Evolutionary conservation across 2,888 invertebrate species (phyloP).

Genomic region (Lasioglossum figueresi): DNA sequence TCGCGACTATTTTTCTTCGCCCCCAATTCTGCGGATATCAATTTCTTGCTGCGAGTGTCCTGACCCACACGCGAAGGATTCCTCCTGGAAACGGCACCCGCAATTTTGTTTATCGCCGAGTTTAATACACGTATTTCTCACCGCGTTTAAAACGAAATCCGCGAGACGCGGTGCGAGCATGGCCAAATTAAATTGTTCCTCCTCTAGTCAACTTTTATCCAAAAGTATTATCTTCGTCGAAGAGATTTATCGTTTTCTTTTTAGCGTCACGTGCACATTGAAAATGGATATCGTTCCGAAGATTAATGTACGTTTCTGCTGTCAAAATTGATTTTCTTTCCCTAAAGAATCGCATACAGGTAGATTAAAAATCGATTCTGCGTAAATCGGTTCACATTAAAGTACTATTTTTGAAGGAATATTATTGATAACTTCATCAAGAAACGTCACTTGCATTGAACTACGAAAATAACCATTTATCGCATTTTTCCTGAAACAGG

Average conservation of each 20-base stretch:
- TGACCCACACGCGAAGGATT: neutral
- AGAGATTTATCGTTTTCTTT: neutral
- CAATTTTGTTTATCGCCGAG: slow-evolving; percentile 46
- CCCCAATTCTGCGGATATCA: slow-evolving; percentile 30
- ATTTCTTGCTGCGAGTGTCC: slow-evolving; percentile 29
- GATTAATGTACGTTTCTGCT: neutral
- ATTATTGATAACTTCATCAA: too few species aligned
- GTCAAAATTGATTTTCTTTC: too few species aligned
- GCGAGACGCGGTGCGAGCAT: neutral
- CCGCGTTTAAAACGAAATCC: slow-evolving; percentile 31
- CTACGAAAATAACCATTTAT: too few species aligned
- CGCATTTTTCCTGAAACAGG: too few species aligned
- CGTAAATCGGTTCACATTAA: too few species aligned
- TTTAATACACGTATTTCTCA: slow-evolving; percentile 47
- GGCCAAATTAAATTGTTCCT: neutral
- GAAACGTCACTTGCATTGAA: too few species aligned
- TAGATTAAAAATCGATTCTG: too few species aligned
- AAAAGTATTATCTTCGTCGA: neutral
- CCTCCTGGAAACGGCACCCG: slow-evolving; percentile 12
- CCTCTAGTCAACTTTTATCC: neutral
- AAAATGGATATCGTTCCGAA: neutral
- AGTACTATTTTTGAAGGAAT: too few species aligned
- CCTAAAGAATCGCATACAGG: too few species aligned
- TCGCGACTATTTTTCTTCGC: slow-evolving; percentile 21
- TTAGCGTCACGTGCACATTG: neutral